These are phyloP conservation scores for Drosophila setosimentum DNA, from an alignment of 2,888 invertebrate genomes.

Conservation along the genomic window DNA sequence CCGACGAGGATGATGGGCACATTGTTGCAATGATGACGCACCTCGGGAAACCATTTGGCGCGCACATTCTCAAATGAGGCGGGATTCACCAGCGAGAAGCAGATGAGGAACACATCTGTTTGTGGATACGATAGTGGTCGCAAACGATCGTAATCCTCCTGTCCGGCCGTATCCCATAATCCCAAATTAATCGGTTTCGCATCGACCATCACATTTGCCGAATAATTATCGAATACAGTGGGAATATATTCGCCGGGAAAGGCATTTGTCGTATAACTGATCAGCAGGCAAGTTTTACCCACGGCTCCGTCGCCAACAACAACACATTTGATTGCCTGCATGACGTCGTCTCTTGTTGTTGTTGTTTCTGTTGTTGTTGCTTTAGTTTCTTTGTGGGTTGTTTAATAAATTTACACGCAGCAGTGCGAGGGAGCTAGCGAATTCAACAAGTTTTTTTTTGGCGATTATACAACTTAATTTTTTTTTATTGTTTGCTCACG, in stretches of 20 bases:
- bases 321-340: slow-evolving; percentile 85
- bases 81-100: slow-evolving; percentile 84
- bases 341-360: slow-evolving; percentile 60
- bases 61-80: slow-evolving; percentile 84
- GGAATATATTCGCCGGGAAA: slow-evolving; percentile 84
- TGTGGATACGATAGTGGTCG: slow-evolving; percentile 84
- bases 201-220: slow-evolving; percentile 84
- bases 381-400: slow-evolving; percentile 52
- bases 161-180: slow-evolving; percentile 84
- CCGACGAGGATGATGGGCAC: slow-evolving; percentile 84
- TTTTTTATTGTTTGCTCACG: slow-evolving; percentile 36
- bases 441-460: slow-evolving; percentile 60
- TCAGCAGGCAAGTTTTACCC: slow-evolving; percentile 84
- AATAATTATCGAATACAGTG: slow-evolving; percentile 84
- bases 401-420: slow-evolving; percentile 56
- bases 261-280: slow-evolving; percentile 84
- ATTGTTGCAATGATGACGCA: slow-evolving; percentile 84
- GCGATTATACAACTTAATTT: slow-evolving; percentile 75
- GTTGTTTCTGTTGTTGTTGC: slow-evolving; percentile 34
- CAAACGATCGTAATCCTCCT: slow-evolving; percentile 84
- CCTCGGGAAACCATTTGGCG: slow-evolving; percentile 84
- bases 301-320: slow-evolving; percentile 85
- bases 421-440: slow-evolving; percentile 50
- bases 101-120: slow-evolving; percentile 84
- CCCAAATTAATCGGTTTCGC: slow-evolving; percentile 84